These are phyloP conservation scores for Sciurus carolinensis DNA, from an alignment of 2,797 vertebrate genomes.

Conservation along the genomic window DNA sequence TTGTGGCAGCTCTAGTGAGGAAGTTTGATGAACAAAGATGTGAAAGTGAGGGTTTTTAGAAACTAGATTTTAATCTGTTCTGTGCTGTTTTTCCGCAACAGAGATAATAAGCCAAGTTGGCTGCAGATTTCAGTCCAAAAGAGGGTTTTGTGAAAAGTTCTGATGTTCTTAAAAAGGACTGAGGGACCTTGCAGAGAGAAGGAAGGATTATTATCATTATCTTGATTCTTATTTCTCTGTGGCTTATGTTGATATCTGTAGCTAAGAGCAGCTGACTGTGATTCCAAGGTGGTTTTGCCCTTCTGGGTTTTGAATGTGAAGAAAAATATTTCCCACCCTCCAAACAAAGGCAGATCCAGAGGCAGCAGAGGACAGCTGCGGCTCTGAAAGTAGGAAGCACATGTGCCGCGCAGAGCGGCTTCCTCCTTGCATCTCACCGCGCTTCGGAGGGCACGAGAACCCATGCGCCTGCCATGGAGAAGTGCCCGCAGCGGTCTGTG, in stretches of 20 bases:
- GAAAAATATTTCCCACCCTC: not conserved
- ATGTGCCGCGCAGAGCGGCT: fast-evolving
- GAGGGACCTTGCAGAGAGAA: not conserved
- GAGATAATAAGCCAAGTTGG: not conserved
- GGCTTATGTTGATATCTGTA: slow-evolving; percentile 32
- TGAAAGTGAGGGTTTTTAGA: not conserved
- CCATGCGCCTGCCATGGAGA: fast-evolving
- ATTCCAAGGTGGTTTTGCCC: not conserved
- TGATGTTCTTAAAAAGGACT: not conserved
- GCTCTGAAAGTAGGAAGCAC: not conserved
- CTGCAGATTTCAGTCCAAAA: too few relatives aligned
- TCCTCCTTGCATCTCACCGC: fast-evolving
- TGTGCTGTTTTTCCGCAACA: not conserved
- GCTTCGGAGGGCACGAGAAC: fast-evolving
- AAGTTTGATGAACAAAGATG: not conserved
- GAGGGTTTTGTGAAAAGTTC: not conserved
- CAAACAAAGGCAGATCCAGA: not conserved
- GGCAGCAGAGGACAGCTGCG: not conserved
- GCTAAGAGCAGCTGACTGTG: not conserved
- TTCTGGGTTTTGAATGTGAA: not conserved
- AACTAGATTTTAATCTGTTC: not conserved
- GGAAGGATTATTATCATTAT: not conserved
- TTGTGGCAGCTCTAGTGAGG: not conserved
- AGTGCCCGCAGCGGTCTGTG: not conserved
- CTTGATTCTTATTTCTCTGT: not conserved